Conservation (phyloP, 2,888 invertebrate species). For the Noctua comes region DNA sequence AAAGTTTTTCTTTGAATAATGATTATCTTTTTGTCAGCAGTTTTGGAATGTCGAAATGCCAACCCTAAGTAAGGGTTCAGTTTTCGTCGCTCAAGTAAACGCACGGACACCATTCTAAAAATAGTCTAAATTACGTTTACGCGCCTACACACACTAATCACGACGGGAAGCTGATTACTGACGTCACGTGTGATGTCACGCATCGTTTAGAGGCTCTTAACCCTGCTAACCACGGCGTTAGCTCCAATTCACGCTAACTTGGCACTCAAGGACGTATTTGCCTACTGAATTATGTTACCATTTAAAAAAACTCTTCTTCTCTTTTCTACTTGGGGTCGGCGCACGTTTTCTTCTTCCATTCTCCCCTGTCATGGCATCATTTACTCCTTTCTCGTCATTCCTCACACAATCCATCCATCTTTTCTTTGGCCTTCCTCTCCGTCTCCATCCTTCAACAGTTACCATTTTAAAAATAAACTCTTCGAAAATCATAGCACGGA, state of each 20-base stretch:
- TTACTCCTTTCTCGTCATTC: background rate
- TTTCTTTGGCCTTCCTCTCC: background rate
- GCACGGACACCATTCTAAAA: background rate
- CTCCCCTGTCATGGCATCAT: background rate
- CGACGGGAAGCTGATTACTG: slow-evolving; percentile 36
- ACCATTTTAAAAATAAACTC: background rate
- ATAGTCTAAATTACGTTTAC: slow-evolving; percentile 20
- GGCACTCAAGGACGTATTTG: slow-evolving; percentile 7
- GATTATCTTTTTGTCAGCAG: background rate
- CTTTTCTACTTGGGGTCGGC: background rate
- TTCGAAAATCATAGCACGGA: background rate
- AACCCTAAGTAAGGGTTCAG: background rate
- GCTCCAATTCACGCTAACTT: slow-evolving; percentile 15
- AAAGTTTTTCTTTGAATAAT: background rate
- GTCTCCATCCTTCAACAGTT: background rate
- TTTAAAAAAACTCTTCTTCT: no score
- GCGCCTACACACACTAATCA: slow-evolving; percentile 24
- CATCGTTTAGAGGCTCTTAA: slow-evolving; percentile 56
- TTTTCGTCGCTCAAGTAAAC: background rate
- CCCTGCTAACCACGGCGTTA: slow-evolving; percentile 42
- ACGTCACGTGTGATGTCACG: slow-evolving; percentile 63
- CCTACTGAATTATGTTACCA: background rate
- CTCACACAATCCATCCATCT: background rate
- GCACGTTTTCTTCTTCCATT: background rate
- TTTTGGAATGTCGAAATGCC: background rate